A percentile compares a stretch with the other conserved stretches of the same genome.
Conservation (phyloP, 2,113 vertebrate genomes). For the Prionailurus bengalensis region DNA sequence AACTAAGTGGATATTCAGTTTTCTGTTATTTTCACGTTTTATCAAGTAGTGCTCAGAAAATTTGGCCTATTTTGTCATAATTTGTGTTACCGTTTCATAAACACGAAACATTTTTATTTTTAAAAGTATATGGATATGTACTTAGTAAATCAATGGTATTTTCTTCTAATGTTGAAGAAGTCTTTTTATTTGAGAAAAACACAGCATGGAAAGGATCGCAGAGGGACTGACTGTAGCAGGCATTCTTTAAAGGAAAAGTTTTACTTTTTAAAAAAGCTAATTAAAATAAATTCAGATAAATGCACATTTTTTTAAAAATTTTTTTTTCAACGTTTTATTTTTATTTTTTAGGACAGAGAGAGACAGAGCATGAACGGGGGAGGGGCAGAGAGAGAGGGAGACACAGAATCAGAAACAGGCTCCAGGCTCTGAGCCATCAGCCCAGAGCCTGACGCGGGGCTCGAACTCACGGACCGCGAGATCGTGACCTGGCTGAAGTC, state of each 20-base stretch:
- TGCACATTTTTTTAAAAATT: neutral
- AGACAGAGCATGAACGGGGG: no score
- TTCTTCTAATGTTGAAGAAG: neutral
- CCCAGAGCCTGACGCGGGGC: no score
- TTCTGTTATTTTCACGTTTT: neutral
- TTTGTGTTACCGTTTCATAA: neutral
- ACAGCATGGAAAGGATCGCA: neutral
- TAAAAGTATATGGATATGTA: neutral
- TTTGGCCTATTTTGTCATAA: neutral
- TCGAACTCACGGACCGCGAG: no score
- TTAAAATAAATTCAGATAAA: neutral
- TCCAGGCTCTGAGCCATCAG: no score
- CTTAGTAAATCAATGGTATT: neutral
- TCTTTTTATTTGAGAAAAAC: neutral
- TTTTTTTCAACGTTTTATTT: no score
- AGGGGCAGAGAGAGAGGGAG: no score
- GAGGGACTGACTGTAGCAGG: neutral
- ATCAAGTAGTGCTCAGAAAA: neutral
- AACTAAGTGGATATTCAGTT: neutral
- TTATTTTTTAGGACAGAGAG: no score
- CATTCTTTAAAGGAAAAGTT: neutral
- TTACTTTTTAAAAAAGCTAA: neutral
- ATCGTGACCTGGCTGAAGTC: no score
- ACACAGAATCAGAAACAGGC: no score
- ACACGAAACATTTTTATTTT: constrained; percentile 1